phyloP scores from a whole-genome alignment of 2,888 invertebrate genomes.

The Arge pagana region DNA sequence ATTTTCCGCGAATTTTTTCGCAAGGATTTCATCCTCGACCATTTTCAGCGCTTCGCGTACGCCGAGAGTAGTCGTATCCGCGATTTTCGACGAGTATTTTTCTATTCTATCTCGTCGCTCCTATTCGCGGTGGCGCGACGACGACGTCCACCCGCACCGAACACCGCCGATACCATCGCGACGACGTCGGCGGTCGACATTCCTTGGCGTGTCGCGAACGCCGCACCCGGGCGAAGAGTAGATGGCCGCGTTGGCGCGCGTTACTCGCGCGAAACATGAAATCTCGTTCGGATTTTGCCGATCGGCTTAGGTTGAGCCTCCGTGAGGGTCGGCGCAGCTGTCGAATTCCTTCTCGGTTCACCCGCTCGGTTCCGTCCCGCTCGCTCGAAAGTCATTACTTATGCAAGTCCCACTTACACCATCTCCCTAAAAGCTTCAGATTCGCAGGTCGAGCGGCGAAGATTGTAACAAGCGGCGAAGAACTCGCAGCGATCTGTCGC shows the following conservation, averaged over 20 bases:
- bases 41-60: too few relatives aligned
- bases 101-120: background rate
- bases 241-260: constrained; percentile 7
- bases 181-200: too few relatives aligned
- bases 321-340: constrained; percentile 53
- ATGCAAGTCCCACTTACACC: constrained; percentile 51
- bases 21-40: too few relatives aligned
- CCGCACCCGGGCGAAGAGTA: too few relatives aligned
- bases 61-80: too few relatives aligned
- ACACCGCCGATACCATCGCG: too few relatives aligned
- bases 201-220: too few relatives aligned
- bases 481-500: too few relatives aligned
- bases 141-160: constrained; percentile 13
- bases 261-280: constrained; percentile 18
- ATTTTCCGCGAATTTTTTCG: too few relatives aligned
- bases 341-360: constrained; percentile 40
- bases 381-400: constrained; percentile 47
- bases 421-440: constrained; percentile 44
- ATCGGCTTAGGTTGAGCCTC: constrained; percentile 54
- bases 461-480: too few relatives aligned
- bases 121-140: constrained; percentile 11
- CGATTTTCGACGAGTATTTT: too few relatives aligned
- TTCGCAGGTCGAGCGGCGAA: constrained; percentile 11
- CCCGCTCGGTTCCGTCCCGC: constrained; percentile 2
- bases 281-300: constrained; percentile 45